Evolutionary conservation across 2,113 vertebrate species (phyloP), one percentile per base, ranked within the genome.

Genomic region (Pluvianellus socialis): DNA sequence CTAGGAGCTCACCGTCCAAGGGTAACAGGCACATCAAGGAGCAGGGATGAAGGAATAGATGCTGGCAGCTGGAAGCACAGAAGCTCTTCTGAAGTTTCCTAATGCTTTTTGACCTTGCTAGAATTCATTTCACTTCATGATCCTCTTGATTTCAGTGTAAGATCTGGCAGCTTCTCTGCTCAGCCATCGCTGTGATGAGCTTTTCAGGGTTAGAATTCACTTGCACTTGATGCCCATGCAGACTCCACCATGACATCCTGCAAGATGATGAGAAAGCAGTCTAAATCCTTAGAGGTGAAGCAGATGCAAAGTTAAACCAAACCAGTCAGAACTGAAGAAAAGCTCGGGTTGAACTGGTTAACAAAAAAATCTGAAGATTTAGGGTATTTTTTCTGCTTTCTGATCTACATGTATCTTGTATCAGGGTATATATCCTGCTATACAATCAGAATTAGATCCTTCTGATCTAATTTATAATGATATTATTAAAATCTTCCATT

Each of bases 31-130:
- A 90, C 90, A 77, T 47, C 50, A 50, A 20, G 85, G 45, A 35
- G 61, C 0, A 30, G 63, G 82, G 72, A 93, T 70, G 72, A 35
- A 86, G 90, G 67, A 20, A 68, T 21, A 63, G 16, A 35, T 77
- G 49, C n/a, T 67, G 45, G 38, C 44, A 52, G 82, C 95, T 87
- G 38, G 52, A 52, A 95, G 85, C 68, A n/a, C 82, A 77, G 61
- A 28, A 75, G 28, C 52, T 86, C n/a, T 76, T 96, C 95, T 95
- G 86, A 88, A 92, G 76, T 59, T 44, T 74, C 44, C 33, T 81
- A 44, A 33, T 67, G 76, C 65, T 89, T 92, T 86, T 52, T 88
- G 82, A 92, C 92, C 94, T 94, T 92, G 82, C 79, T 94, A 85
- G 65, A 81, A 72, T 86, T 90, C 9, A 30, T 73, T 93, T 87